phyloP scores from a whole-genome alignment of 2,113 vertebrate genomes.

The Alexandromys fortis region DNA sequence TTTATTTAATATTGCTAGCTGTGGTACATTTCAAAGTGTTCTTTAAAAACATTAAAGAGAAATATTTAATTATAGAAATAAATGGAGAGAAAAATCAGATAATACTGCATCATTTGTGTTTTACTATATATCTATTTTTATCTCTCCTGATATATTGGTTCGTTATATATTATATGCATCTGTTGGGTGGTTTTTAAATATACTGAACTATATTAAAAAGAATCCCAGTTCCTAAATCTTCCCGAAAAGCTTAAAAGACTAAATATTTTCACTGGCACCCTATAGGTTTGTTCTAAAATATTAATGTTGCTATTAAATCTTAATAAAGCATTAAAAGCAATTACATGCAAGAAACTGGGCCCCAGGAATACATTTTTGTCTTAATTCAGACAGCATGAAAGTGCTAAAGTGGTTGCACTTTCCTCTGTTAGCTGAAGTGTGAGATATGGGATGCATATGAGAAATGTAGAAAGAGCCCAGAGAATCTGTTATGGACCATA shows the following conservation, averaged over 20 bases:
- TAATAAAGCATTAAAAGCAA: not conserved
- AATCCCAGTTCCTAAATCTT: constrained; percentile 1
- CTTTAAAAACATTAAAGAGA: not conserved
- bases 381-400: not conserved
- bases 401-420: not conserved
- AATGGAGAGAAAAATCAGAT: not conserved
- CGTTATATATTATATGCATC: not conserved
- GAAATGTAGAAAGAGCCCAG: not conserved
- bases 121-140: not conserved
- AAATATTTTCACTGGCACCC: not conserved
- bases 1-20: constrained; percentile 32
- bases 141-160: not conserved
- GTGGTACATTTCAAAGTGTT: constrained; percentile 13
- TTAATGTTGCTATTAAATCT: constrained; percentile 43
- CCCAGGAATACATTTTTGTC: not conserved
- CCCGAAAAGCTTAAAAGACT: constrained; percentile 41
- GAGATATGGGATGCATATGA: not conserved
- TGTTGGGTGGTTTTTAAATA: constrained; percentile 22
- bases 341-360: not conserved
- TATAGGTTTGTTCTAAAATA: constrained; percentile 20
- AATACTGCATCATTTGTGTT: not conserved
- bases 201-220: constrained; percentile 15
- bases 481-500: not conserved
- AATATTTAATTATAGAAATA: not conserved
- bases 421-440: not conserved